phyloP scores from a whole-genome alignment of 2,797 vertebrate species.

The Malurus splendens region DNA sequence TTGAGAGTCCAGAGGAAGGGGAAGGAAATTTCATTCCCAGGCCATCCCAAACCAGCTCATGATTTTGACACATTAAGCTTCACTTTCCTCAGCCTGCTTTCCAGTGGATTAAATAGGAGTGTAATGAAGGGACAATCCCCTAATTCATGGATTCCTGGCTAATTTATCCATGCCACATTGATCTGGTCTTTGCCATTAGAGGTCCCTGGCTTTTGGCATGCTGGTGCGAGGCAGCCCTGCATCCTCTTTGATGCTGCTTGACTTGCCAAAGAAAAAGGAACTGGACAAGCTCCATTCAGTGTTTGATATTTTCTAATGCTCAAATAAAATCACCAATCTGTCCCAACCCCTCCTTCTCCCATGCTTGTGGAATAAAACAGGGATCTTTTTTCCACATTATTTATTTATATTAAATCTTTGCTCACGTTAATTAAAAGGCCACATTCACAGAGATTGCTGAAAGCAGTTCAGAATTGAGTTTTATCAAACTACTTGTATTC shows the following conservation, averaged over 20 bases:
- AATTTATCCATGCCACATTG: slow-evolving; percentile 67
- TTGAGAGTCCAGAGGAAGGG: neutral
- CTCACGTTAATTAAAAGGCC: slow-evolving; percentile 26
- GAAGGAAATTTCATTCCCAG: slow-evolving; percentile 21
- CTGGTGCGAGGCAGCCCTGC: slow-evolving; percentile 43
- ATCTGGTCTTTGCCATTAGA: slow-evolving; percentile 61
- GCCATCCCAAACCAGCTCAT: slow-evolving; percentile 46
- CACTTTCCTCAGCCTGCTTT: slow-evolving; percentile 45
- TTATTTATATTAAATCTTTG: slow-evolving; percentile 38
- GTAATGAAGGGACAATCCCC: slow-evolving; percentile 56
- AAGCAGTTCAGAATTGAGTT: slow-evolving; percentile 18
- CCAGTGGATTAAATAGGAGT: slow-evolving; percentile 58
- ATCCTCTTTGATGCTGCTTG: slow-evolving; percentile 49
- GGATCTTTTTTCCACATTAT: neutral
- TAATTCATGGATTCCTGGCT: slow-evolving; percentile 66
- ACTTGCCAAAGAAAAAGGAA: slow-evolving; percentile 19
- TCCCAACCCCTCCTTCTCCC: neutral
- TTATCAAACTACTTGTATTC: slow-evolving; percentile 6
- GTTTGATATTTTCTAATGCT: neutral
- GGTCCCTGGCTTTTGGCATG: slow-evolving; percentile 51
- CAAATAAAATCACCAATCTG: neutral
- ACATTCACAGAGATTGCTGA: slow-evolving; percentile 1
- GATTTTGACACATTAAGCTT: slow-evolving; percentile 51
- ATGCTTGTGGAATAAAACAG: neutral
- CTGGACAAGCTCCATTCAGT: neutral